Evolutionary conservation across 1,140 invertebrate genomes (phyloP), one percentile per base, ranked within the genome.

Genomic region (Hycleus cichorii): DNA sequence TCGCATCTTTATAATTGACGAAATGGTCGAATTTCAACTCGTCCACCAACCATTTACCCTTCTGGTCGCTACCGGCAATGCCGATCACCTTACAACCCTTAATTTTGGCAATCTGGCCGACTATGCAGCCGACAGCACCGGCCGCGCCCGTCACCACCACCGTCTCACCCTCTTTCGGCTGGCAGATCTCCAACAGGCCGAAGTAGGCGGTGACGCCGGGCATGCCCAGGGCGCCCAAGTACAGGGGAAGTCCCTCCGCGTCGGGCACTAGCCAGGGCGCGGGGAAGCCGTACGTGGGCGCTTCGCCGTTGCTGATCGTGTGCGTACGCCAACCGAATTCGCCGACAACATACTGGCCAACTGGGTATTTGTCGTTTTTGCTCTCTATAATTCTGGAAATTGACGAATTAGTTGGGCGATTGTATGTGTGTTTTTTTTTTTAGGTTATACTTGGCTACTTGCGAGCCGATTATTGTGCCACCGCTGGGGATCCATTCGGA

Each of bases 81-180:
- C 84, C 86, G 60, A 89, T 83, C 0, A 88, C 85, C 57, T 71
- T 79, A 45, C 83, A 81, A n/a, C 79, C 80, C 70, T 82, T 76
- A 43, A 85, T 81, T 71, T 86, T 87, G 2, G 80, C 86, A 49
- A 89, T 85, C 75, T 89, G 87, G n/a, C 86, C 86, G 8, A 87
- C 85, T 44, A 60, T 57, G 59, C 77, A 81, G 3, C 86, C 86
- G 11, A 89, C 84, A 38, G 84, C 85, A 26, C 86, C 82, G 24
- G 79, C 82, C 8, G 83, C 82, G 25, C 78, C 78, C 11, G 75
- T 81, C 2, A 88, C 78, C 2, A 87, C 80, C 2, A 88, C 76
- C 2, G 78, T 82, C 60, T 88, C 83, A 12, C 84, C 84, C 11
- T 74, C 51, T 71, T 84, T 81, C 1, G 85, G 85, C 26, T 83